Base-by-base conservation (phyloP, 2,797 vertebrate species). In the Leptoclinus maculatus region DNA sequence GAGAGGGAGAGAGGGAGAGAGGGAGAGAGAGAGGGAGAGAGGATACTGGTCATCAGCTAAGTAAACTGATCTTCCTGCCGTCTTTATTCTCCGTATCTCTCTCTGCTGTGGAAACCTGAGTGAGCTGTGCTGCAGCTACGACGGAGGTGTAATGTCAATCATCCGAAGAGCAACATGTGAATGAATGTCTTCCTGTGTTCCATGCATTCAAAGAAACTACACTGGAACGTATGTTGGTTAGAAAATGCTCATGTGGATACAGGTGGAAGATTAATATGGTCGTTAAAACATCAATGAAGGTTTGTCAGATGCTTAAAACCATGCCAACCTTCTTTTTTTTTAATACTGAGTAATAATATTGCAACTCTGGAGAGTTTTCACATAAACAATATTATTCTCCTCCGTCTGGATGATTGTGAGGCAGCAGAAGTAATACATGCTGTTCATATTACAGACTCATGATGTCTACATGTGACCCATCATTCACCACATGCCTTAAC, bases 51-150 rank as follows among this genome's bases (percentile, higher is more conserved):
- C 73, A 78, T 53, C 71, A 60, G 51, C 75, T 51, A 14, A 82
- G 79, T 82, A 80, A 89, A 69, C 49, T 66, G 71, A 84, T 86
- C 75, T 45, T 19, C 60, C 57, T 63, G 45, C 66, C 21, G 71
- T 51, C 56, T 73, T 65, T 56, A 25, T 56, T 25, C 27, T 60
- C 5, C 41, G 13, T 12, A 32, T 78, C 7, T 13, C 25, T 39
- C 57, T 45, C 14, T 53, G 7, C 64, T 23, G 58, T 65, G 60
- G 53, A 79, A 77, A 73, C 75, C 64, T 65, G 72, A 81, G 66
- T 1, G 54, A 1, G 36, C 8, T 23, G 32, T 23, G 43, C 74
- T 58, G 57, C 76, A 69, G 58, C 34, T 27, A 9, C 27, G 57
- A 32, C 17, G 5, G 23, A 0, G 43, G 19, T n/a, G 36, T 47